Percentiles rank a stretch among this genome's conserved stretches.
These are phyloP conservation scores for Nomada fucata DNA, from an alignment of 2,888 invertebrate genomes.

Conservation along the genomic window DNA sequence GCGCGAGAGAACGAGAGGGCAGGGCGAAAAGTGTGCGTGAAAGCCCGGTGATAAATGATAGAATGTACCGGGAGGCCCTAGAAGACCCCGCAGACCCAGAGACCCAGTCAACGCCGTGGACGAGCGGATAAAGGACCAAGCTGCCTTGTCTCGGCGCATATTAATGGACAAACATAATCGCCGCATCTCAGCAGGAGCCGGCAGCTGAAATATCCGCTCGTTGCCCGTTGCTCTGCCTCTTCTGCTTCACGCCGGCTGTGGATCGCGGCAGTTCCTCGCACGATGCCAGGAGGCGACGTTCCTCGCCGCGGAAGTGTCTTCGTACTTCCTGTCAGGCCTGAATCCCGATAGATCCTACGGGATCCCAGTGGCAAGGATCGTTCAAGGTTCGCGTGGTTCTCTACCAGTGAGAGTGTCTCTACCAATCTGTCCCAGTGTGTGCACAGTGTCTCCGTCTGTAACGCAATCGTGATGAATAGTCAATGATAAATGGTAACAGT, in stretches of 20 bases:
- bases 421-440: background rate
- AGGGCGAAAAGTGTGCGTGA: slow-evolving; percentile 71
- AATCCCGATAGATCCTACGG: slow-evolving; percentile 3
- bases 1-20: slow-evolving; percentile 27
- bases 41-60: slow-evolving; percentile 81
- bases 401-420: slow-evolving; percentile 19
- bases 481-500: too few species aligned
- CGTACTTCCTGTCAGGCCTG: slow-evolving; percentile 1
- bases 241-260: slow-evolving; percentile 62
- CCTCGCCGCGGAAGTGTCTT: slow-evolving; percentile 61
- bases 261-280: slow-evolving; percentile 75
- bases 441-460: background rate
- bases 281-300: slow-evolving; percentile 78
- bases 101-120: slow-evolving; percentile 76
- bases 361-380: background rate
- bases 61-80: slow-evolving; percentile 75
- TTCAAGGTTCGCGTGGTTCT: background rate
- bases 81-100: slow-evolving; percentile 79
- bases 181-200: slow-evolving; percentile 82
- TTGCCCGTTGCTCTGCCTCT: slow-evolving; percentile 66
- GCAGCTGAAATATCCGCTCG: slow-evolving; percentile 76
- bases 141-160: slow-evolving; percentile 82
- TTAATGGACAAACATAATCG: slow-evolving; percentile 83
- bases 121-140: slow-evolving; percentile 75
- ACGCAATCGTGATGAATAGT: background rate